Evolutionary conservation across 1,140 invertebrate genomes (phyloP).

Genomic region (Sitophilus oryzae): DNA sequence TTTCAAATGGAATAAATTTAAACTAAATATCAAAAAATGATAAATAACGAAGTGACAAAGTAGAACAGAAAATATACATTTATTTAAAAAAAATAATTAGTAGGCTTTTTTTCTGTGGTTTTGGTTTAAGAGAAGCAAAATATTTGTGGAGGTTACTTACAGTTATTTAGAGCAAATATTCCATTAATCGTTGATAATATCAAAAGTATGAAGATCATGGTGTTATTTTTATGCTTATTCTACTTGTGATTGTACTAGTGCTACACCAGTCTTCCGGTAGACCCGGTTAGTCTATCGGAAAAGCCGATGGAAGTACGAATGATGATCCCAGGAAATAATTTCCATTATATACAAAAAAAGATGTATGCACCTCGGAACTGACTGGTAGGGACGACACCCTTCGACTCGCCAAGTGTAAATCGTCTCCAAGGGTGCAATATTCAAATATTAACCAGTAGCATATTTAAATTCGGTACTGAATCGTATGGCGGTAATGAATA

Average conservation of each 20-base stretch:
- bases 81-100: too few species aligned
- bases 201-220: constrained; percentile 6
- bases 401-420: constrained; percentile 17
- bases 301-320: constrained; percentile 14
- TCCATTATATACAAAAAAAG: constrained; percentile 18
- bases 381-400: constrained; percentile 27
- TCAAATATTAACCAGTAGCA: constrained; percentile 18
- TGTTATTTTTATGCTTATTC: constrained; percentile 1
- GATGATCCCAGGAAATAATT: constrained; percentile 2
- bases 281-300: constrained; percentile 13
- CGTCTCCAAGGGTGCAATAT: constrained; percentile 32
- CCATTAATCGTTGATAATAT: constrained; percentile 5
- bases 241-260: constrained; percentile 4
- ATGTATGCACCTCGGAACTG: constrained; percentile 1
- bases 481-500: constrained; percentile 1
- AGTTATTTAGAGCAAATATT: constrained; percentile 2
- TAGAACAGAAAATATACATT: too few species aligned
- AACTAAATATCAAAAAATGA: too few species aligned
- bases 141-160: too few species aligned
- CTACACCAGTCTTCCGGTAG: constrained; percentile 1
- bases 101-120: too few species aligned
- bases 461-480: constrained; percentile 28
- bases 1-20: too few species aligned
- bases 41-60: too few species aligned
- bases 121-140: too few species aligned